A percentile compares a stretch with the other conserved stretches of the same genome.
Evolutionary conservation across 2,888 invertebrate genomes (phyloP).

Genomic region (Drosophila aldrichi): DNA sequence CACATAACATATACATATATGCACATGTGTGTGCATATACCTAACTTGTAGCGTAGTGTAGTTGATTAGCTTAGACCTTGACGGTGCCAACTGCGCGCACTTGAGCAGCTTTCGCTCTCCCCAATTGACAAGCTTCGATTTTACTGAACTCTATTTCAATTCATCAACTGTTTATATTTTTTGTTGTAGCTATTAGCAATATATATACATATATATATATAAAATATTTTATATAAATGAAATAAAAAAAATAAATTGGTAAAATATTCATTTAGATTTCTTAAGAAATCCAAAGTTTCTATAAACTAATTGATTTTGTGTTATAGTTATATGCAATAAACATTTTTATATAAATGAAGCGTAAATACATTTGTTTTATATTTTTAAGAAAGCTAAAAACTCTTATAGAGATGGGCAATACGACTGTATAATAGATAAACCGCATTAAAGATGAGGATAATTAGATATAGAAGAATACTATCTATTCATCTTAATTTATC

Average conservation of each 20-base stretch:
- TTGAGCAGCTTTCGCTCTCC: neutral
- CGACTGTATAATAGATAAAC: too few relatives aligned
- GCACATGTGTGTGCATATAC: constrained; percentile 1
- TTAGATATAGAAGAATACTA: neutral
- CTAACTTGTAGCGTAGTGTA: constrained; percentile 29
- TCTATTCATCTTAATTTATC: too few relatives aligned
- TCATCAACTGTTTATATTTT: constrained; percentile 42
- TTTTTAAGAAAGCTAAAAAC: too few relatives aligned
- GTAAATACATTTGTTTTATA: neutral
- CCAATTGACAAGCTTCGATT: constrained; percentile 50
- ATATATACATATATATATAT: constrained; percentile 39
- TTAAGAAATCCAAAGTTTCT: neutral
- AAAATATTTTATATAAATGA: constrained; percentile 59
- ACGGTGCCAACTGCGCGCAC: constrained; percentile 38
- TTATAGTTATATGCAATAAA: constrained; percentile 3
- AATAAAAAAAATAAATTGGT: neutral
- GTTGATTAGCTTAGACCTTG: constrained; percentile 27
- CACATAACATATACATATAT: constrained; percentile 16
- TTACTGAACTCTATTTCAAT: constrained; percentile 35
- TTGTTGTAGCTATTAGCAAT: constrained; percentile 75
- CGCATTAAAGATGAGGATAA: neutral
- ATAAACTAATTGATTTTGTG: neutral
- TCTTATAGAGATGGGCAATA: too few relatives aligned
- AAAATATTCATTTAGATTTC: neutral
- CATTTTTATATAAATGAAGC: constrained; percentile 1